phyloP scores from a whole-genome alignment of 2,797 vertebrate species.

The Nannoperca australis region DNA sequence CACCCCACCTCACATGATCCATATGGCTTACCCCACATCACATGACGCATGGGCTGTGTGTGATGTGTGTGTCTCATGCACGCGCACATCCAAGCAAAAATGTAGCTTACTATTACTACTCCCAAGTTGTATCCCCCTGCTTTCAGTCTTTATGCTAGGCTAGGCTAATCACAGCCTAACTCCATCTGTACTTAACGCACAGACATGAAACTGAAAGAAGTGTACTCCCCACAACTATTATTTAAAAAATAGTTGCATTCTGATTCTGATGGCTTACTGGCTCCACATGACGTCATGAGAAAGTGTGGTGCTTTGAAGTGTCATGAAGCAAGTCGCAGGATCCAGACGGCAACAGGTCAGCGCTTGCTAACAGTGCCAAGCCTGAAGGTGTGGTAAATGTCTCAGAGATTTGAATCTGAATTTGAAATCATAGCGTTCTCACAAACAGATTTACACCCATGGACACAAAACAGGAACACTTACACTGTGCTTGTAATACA shows the following conservation, averaged over 20 bases:
- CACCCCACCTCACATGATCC: too few species aligned
- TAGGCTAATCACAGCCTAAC: background rate
- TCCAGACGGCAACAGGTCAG: slow-evolving; percentile 7
- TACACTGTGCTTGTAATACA: background rate
- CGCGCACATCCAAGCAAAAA: too few species aligned
- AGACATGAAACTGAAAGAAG: background rate
- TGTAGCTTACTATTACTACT: too few species aligned
- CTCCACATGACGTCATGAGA: background rate
- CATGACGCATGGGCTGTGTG: too few species aligned
- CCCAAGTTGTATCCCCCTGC: background rate
- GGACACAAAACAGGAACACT: background rate
- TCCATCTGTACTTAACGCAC: background rate
- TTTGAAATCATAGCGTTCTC: background rate
- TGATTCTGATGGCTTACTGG: background rate
- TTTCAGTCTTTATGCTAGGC: background rate
- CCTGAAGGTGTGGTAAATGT: background rate
- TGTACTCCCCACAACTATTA: background rate
- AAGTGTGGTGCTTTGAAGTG: background rate
- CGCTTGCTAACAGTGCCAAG: background rate
- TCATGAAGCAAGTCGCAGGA: slow-evolving; percentile 5
- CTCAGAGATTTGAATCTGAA: background rate
- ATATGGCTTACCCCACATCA: too few species aligned
- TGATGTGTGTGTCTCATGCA: too few species aligned
- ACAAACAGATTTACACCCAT: background rate
- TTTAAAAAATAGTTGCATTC: background rate